Evolutionary conservation across 1,140 invertebrate species (phyloP), one percentile per base, ranked within the genome.

Genomic region (Thaumatotibia leucotreta): DNA sequence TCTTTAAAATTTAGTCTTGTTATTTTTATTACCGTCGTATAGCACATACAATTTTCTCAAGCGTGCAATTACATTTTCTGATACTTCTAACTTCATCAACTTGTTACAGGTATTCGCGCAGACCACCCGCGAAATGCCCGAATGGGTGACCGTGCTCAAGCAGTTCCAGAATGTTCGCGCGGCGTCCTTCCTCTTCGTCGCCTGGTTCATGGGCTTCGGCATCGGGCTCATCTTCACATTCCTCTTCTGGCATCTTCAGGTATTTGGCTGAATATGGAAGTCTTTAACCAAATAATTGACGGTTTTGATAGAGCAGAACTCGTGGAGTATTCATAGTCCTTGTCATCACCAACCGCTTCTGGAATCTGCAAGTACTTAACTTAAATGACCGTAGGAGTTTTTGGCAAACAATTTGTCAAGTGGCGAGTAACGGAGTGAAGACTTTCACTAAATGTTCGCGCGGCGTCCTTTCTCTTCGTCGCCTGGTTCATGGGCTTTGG

Each of bases 131-230:
- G 95, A 97, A 91, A 95, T 98, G 80, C 97, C 97, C 1, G 96
- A 98, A 91, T 98, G 97, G 97, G 93, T 98, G 64, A 96, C 95
- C 1, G 97, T 99, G 8, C 85, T 99, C 65, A 95, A 95, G 67
- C 96, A 98, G 79, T 98, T 98, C 85, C 96, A 96, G 72, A 97
- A 97, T 84, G 82, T 97, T 11, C 97, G 98, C 80, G 98, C 97
- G 67, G 95, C 96, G 1, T 97, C 98, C 0, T 99, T 99, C 83
- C 93, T 99, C 6, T 97, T 99, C 79, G 97, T 99, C 0, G 96
- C 98, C 17, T 99, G 98, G 97, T 98, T 98, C 89, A 99, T 99
- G 98, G 99, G 99, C 54, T 98, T 99, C 82, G 99, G 99, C n/a
- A 99, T 99, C 76, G 99, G 99, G 0, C 92, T 99, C 69, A 99